Evolutionary conservation across 1,140 invertebrate genomes (phyloP).

Genomic region (Zaprionus gabonicus): DNA sequence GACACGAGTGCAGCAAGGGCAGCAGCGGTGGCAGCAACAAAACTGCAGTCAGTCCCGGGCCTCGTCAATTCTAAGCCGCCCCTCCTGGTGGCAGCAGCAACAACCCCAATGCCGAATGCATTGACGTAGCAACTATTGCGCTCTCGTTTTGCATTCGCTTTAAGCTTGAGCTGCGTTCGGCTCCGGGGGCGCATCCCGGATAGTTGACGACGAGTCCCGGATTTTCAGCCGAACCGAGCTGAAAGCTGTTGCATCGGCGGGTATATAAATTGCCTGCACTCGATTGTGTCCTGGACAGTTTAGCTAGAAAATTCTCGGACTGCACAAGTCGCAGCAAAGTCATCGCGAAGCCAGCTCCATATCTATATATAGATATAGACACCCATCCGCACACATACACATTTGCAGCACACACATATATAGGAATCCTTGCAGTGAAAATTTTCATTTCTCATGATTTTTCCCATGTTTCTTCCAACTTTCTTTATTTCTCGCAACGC

Average conservation of each 20-base stretch:
- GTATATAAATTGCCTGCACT: constrained; percentile 33
- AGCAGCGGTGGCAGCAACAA: constrained; percentile 13
- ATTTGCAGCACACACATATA: neutral
- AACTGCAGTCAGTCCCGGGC: neutral
- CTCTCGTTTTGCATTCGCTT: constrained; percentile 3
- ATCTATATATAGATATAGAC: neutral
- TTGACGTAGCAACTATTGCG: neutral
- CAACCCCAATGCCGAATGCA: constrained; percentile 7
- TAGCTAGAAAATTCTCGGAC: neutral
- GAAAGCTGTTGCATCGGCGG: neutral
- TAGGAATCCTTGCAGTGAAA: neutral
- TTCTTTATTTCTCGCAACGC: neutral
- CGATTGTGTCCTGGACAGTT: constrained; percentile 20
- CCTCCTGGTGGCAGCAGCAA: neutral
- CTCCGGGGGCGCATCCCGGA: neutral
- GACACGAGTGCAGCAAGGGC: constrained; percentile 2
- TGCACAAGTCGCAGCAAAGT: neutral
- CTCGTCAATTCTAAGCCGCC: neutral
- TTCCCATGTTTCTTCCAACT: constrained; percentile 1
- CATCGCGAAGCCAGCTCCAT: neutral
- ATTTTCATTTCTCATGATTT: constrained; percentile 1
- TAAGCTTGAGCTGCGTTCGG: neutral
- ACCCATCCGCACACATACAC: neutral
- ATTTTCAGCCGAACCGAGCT: constrained; percentile 1
- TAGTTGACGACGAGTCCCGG: constrained; percentile 23